phyloP scores from a whole-genome alignment of 2,113 vertebrate species.

The Oxyruncus cristatus region DNA sequence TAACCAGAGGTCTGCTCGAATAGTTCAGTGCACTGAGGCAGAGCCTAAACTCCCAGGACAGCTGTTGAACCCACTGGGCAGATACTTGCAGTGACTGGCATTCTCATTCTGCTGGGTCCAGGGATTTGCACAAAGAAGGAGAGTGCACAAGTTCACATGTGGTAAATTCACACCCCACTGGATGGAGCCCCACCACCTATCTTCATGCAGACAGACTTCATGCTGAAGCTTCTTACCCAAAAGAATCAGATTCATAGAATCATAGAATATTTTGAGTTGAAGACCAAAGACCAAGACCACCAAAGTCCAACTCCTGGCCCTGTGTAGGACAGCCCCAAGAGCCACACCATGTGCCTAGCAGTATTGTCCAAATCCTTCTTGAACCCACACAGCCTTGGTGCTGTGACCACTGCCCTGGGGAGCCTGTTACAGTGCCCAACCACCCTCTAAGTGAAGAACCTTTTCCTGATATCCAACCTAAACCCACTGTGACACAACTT shows the following conservation, averaged over 20 bases:
- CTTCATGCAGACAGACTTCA: background rate
- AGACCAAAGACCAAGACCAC: background rate
- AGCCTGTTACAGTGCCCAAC: background rate
- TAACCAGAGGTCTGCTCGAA: background rate
- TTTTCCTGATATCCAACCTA: background rate
- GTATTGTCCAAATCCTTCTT: background rate
- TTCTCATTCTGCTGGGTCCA: background rate
- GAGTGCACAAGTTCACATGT: background rate
- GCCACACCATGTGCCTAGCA: background rate
- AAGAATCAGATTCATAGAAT: background rate
- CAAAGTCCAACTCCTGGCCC: background rate
- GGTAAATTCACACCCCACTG: background rate
- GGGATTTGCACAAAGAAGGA: background rate
- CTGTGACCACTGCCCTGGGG: background rate
- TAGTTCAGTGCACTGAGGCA: background rate
- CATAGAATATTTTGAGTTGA: background rate
- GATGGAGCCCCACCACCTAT: background rate
- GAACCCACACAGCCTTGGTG: background rate
- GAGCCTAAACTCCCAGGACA: background rate
- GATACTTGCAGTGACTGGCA: accelerated
- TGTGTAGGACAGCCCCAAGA: background rate
- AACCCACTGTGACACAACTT: background rate
- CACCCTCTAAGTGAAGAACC: background rate
- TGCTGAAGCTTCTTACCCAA: background rate
- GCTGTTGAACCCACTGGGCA: background rate